Percentiles rank a stretch among this genome's conserved stretches.
These are phyloP conservation scores for Echinometra lucunter DNA, from an alignment of 53 echinoderm and acorn worm species.

Conservation along the genomic window DNA sequence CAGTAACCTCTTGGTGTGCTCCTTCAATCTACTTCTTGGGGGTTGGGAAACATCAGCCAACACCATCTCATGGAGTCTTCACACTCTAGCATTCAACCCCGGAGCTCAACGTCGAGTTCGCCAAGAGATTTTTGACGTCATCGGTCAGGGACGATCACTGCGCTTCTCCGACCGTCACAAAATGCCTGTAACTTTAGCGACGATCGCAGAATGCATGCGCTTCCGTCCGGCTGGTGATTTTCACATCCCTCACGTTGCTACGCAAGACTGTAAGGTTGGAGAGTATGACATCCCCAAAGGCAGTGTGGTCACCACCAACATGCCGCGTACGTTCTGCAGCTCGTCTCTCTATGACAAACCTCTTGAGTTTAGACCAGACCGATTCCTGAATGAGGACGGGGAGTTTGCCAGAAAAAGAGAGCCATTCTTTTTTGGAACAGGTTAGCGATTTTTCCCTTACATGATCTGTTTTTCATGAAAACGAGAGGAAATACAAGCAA, in stretches of 20 bases:
- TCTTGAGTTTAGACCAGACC: conserved; percentile 47
- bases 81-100: conserved; percentile 8
- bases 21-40: not conserved
- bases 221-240: not conserved
- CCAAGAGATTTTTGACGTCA: conserved; percentile 36
- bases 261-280: conserved; percentile 4
- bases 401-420: conserved; percentile 13
- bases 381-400: conserved; percentile 45
- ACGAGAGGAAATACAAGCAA: too few species aligned
- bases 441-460: not conserved
- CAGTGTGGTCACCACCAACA: not conserved
- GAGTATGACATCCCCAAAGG: conserved; percentile 33
- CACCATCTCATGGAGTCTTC: not conserved
- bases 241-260: not conserved
- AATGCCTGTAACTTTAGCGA: not conserved
- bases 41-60: not conserved
- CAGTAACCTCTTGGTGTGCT: not conserved
- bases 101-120: conserved; percentile 49
- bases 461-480: too few species aligned
- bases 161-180: conserved; percentile 7
- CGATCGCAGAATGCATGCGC: conserved; percentile 36
- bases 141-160: not conserved
- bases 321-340: not conserved
- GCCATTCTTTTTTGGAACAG: conserved; percentile 30
- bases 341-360: conserved; percentile 27